Conservation (phyloP, 2,113 vertebrate genomes). For the Pseudois nayaur region DNA sequence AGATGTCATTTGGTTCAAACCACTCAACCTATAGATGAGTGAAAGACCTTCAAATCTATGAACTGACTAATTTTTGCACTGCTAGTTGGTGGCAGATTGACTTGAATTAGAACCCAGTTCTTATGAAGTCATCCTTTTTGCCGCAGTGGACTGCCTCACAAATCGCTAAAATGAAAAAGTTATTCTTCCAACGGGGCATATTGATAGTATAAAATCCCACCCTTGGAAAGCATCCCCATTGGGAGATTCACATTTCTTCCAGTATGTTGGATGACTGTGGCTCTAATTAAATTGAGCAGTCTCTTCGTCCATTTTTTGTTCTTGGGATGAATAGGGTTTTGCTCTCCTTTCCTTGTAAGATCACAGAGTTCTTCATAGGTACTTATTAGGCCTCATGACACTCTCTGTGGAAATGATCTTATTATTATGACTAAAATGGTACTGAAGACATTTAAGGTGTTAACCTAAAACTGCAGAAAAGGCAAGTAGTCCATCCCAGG, state of each 20-base stretch:
- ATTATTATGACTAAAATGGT: constrained; percentile 53
- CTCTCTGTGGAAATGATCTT: constrained; percentile 57
- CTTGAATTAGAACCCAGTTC: constrained; percentile 22
- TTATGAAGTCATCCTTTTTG: not conserved
- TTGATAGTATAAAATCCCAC: constrained; percentile 29
- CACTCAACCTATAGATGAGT: not conserved
- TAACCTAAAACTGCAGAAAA: constrained; percentile 44
- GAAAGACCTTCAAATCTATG: not conserved
- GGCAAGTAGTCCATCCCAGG: not conserved
- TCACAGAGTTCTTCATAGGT: constrained; percentile 44
- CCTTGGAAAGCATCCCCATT: not conserved
- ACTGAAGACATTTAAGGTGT: constrained; percentile 35
- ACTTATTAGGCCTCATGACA: constrained; percentile 59
- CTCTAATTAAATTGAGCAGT: constrained; percentile 30
- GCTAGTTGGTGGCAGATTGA: not conserved
- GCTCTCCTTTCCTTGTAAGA: constrained; percentile 35
- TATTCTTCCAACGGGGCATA: constrained; percentile 5
- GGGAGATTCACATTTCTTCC: not conserved
- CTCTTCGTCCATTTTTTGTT: constrained; percentile 32
- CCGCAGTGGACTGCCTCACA: not conserved
- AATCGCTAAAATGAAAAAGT: not conserved
- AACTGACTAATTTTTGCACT: not conserved
- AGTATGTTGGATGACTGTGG: not conserved
- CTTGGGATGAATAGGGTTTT: constrained; percentile 12
- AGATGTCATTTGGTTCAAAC: not conserved